Percentiles rank a stretch among this genome's conserved stretches.
These are phyloP conservation scores for Botia kubotai DNA, from an alignment of 2,797 vertebrate genomes.

Conservation along the genomic window DNA sequence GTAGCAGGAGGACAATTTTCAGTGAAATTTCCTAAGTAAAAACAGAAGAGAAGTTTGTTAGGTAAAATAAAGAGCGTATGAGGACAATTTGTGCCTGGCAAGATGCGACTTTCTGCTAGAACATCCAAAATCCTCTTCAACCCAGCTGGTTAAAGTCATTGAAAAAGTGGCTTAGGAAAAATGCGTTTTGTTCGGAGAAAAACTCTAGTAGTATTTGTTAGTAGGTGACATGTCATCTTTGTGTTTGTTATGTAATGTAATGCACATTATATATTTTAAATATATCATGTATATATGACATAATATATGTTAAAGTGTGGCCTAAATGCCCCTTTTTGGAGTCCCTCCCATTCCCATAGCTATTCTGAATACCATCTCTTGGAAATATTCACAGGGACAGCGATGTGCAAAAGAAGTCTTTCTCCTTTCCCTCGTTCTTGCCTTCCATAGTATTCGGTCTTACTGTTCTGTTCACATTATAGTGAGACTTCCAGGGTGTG, in stretches of 20 bases:
- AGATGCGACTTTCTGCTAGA: no score
- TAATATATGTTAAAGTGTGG: neutral
- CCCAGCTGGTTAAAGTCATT: no score
- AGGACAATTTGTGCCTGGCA: neutral
- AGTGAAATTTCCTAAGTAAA: no score
- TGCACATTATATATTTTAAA: no score
- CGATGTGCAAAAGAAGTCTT: neutral
- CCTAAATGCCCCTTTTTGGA: neutral
- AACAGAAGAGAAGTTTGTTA: neutral
- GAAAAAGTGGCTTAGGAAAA: no score
- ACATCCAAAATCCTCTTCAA: no score
- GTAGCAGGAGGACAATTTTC: no score
- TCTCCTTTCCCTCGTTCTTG: neutral
- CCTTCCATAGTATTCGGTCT: constrained; percentile 12
- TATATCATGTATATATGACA: neutral
- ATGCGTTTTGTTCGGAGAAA: no score
- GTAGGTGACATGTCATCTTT: no score
- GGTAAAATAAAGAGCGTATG: no score
- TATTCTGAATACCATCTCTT: constrained; percentile 34
- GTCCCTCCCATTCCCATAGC: constrained; percentile 31
- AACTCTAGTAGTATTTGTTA: no score
- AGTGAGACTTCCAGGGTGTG: constrained; percentile 48
- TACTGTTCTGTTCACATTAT: constrained; percentile 13
- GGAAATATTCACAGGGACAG: constrained; percentile 32
- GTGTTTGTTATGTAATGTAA: neutral